phyloP scores from a whole-genome alignment of 2,113 vertebrate genomes.

The Salminus brasiliensis region DNA sequence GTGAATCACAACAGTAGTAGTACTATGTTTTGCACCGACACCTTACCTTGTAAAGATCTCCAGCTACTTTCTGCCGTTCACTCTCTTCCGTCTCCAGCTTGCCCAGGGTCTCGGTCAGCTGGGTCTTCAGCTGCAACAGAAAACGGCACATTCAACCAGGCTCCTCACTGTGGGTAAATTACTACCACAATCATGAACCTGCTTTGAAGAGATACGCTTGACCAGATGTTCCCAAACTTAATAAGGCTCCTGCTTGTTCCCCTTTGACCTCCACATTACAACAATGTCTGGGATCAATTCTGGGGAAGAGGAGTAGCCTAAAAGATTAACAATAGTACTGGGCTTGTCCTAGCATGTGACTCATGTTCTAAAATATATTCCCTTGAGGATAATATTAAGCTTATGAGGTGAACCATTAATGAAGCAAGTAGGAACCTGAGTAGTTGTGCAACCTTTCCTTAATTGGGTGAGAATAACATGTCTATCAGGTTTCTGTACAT shows the following conservation, averaged over 20 bases:
- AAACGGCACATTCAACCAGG: background rate
- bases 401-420: background rate
- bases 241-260: background rate
- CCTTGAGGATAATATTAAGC: background rate
- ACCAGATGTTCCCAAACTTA: background rate
- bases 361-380: background rate
- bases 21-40: background rate
- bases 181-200: background rate
- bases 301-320: background rate
- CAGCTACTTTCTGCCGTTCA: conserved; percentile 88
- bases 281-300: background rate
- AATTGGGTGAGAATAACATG: too few species aligned
- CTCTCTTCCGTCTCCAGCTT: conserved; percentile 88
- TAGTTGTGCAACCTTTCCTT: background rate
- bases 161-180: background rate
- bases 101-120: conserved; percentile 84
- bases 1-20: background rate
- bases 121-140: conserved; percentile 88
- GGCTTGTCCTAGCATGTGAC: background rate
- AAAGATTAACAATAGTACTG: background rate
- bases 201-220: background rate
- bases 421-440: background rate
- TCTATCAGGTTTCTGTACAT: too few species aligned
- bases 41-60: conserved; percentile 89
- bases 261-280: background rate